Base-by-base conservation (phyloP, 2,888 invertebrate species). In the Clunio marinus region DNA sequence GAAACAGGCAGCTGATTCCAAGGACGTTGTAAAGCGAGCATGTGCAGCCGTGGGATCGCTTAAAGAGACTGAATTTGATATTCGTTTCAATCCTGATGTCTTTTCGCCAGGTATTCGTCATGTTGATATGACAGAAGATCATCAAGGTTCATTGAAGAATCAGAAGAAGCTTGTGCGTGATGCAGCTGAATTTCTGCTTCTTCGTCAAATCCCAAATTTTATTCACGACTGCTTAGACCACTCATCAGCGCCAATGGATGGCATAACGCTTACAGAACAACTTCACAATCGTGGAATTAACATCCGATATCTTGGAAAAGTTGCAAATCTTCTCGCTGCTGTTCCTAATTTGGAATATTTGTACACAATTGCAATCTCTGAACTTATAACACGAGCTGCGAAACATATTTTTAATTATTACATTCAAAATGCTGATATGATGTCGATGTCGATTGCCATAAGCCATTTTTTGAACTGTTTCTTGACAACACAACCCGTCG, bases 71-170 rank as follows among this genome's bases (percentile, higher is more conserved):
- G 96, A 96, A 79, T 97, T 98, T 79, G 96, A 95, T 77, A 91
- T 99, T 71, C 87, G 96, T 70, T 99, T 99, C 81, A 99, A 99
- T 82, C 96, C 98, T 0, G 99, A 99, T 80, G 95, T 97, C 70
- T 98, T 92, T 81, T 97, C 97, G 8, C 91, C 93, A 1, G 94
- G 94, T 67, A 96, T 99, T 70, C 85, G 83, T 69, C 96, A 97
- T 81, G 84, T 86, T 17, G 86, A 89, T 72, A 74, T 75, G 3
- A 81, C 87, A 22, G 81, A 86, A 20, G 85, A 87, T 75, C 77
- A 86, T 72, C 82, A 85, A 69, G 84, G 86, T 73, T 83, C 83
- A 41, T 81, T 95, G 66, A 84, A 86, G 71, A 89, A 89, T 75
- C 96, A 98, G 77, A 85, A 92, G 69, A 90, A 93, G 72, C 83